A percentile compares a stretch with the other conserved stretches of the same genome.
These are phyloP conservation scores for Thysanoteuthis rhombus DNA, from an alignment of 2,888 invertebrate genomes.

Conservation along the genomic window DNA sequence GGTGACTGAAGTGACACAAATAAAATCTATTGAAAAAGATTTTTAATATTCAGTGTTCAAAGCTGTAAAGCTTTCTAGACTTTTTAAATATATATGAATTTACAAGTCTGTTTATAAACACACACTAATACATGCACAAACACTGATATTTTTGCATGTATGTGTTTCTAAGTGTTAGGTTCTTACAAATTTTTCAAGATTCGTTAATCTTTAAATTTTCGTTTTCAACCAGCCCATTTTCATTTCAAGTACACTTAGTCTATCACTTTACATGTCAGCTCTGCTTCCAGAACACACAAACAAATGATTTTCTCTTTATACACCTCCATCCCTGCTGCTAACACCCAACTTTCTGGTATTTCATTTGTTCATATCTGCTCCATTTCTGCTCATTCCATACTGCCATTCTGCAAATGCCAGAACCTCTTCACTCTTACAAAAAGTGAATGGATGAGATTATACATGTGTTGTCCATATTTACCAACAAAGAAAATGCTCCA, in stretches of 20 bases:
- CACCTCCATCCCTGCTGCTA: neutral
- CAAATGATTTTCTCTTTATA: neutral
- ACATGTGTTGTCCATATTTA: neutral
- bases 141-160: neutral
- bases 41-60: too few relatives aligned
- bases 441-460: neutral
- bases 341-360: neutral
- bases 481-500: neutral
- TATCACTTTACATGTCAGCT: neutral
- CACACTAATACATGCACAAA: too few relatives aligned
- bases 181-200: neutral
- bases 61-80: too few relatives aligned
- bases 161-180: neutral
- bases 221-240: too few relatives aligned
- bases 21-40: too few relatives aligned
- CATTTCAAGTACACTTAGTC: too few relatives aligned
- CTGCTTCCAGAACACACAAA: neutral
- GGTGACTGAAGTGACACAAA: too few relatives aligned
- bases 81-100: too few relatives aligned
- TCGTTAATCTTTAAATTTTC: neutral
- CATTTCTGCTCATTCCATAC: neutral
- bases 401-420: neutral
- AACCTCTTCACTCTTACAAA: neutral
- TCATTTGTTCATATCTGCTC: neutral
- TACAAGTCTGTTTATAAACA: too few relatives aligned